Conservation (phyloP, 2,888 invertebrate species). For the Coecobrya sp. region DNA sequence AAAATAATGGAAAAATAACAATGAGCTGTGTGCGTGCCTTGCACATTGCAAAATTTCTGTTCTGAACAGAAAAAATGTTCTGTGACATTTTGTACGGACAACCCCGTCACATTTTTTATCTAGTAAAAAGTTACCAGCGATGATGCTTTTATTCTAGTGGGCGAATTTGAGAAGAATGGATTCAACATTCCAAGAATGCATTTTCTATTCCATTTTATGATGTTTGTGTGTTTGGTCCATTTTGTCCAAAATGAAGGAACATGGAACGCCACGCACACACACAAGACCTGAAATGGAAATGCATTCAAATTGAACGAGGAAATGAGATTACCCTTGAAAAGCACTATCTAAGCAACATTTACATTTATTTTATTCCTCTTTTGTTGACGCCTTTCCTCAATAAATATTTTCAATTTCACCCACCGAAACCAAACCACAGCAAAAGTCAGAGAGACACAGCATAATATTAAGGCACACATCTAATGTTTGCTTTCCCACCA, state of each 20-base stretch:
- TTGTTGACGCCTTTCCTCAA: slow-evolving; percentile 18
- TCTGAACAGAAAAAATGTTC: too few relatives aligned
- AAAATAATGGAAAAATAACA: background rate
- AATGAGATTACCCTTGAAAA: slow-evolving; percentile 8
- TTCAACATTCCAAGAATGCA: background rate
- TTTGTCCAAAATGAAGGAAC: background rate
- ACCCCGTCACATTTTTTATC: too few relatives aligned
- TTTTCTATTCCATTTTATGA: background rate
- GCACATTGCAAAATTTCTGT: background rate
- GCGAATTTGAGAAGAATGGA: background rate
- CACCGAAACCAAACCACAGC: background rate
- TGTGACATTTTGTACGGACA: too few relatives aligned
- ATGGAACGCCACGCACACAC: too few relatives aligned
- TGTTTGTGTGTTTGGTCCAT: background rate
- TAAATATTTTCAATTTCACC: background rate
- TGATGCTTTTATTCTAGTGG: background rate
- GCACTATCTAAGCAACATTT: background rate
- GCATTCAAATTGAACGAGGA: slow-evolving; percentile 12
- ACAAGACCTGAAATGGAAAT: background rate
- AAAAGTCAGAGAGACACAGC: background rate
- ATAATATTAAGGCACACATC: background rate
- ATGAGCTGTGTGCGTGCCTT: background rate
- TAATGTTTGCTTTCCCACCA: background rate
- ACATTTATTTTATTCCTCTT: slow-evolving; percentile 18
- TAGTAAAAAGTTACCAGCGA: background rate